Evolutionary conservation across 2,113 vertebrate species (phyloP).

Genomic region (Henicopernis longicauda): DNA sequence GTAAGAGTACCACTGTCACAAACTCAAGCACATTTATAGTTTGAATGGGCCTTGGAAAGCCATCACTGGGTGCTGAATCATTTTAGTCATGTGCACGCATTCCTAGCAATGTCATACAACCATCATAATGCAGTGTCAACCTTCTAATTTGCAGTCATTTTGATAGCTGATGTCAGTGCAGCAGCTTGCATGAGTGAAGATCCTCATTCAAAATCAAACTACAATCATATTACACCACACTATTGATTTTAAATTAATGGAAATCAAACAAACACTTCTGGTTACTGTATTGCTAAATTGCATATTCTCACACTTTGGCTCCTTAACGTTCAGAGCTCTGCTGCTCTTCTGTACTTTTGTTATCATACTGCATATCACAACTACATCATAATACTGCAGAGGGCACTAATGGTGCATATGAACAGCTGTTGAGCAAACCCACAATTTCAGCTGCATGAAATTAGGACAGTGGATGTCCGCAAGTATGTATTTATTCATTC

Average conservation of each 20-base stretch:
- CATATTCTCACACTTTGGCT: background rate
- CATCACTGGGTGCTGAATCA: background rate
- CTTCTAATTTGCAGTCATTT: background rate
- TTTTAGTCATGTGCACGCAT: background rate
- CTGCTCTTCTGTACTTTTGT: background rate
- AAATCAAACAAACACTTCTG: background rate
- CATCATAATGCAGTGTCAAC: accelerated
- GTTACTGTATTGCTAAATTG: background rate
- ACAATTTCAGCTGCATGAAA: background rate
- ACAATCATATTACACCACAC: background rate
- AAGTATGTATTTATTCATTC: background rate
- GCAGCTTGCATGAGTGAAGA: background rate
- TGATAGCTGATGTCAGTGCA: background rate
- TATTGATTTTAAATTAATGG: background rate
- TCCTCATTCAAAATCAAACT: background rate
- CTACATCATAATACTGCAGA: conserved; percentile 51
- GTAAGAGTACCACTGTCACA: background rate
- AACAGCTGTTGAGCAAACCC: background rate
- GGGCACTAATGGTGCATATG: conserved; percentile 55
- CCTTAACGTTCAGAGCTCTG: background rate
- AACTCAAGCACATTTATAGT: background rate
- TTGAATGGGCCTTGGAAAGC: background rate
- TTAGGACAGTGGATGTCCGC: background rate
- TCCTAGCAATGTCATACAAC: background rate
- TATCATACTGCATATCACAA: background rate